Conservation (phyloP, 2,113 vertebrate genomes). For the Phaethornis superciliosus region DNA sequence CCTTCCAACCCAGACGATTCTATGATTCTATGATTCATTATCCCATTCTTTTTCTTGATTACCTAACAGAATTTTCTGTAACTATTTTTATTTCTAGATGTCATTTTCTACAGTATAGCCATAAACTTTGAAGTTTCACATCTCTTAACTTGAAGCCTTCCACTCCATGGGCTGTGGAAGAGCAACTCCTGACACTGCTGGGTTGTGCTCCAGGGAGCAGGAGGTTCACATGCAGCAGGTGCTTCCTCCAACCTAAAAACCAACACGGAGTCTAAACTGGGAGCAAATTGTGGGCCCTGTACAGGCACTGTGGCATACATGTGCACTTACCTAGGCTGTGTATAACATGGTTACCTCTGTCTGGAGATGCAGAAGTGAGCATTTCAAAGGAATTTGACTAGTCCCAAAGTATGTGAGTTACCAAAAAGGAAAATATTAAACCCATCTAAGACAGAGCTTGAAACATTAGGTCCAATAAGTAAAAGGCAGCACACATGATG, state of each 20-base stretch:
- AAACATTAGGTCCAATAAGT: neutral
- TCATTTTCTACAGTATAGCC: neutral
- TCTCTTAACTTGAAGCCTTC: neutral
- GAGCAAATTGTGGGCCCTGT: neutral
- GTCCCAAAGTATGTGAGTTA: neutral
- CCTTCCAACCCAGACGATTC: too few species aligned
- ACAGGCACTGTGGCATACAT: accelerated
- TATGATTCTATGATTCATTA: too few species aligned
- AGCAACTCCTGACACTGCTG: neutral
- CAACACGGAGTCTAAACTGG: accelerated
- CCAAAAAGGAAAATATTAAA: neutral
- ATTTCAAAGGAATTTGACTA: neutral
- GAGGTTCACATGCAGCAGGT: neutral
- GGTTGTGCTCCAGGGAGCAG: neutral
- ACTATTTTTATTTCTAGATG: neutral
- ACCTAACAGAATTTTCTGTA: neutral
- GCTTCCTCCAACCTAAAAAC: neutral
- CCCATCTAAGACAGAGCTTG: neutral
- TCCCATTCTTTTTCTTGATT: neutral
- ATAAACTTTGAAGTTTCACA: neutral
- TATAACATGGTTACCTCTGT: neutral
- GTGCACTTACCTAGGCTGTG: neutral
- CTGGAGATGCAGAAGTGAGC: neutral
- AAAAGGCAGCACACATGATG: neutral
- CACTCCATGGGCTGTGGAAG: neutral